phyloP scores from a whole-genome alignment of 2,113 vertebrate genomes.

The Mus spicilegus region DNA sequence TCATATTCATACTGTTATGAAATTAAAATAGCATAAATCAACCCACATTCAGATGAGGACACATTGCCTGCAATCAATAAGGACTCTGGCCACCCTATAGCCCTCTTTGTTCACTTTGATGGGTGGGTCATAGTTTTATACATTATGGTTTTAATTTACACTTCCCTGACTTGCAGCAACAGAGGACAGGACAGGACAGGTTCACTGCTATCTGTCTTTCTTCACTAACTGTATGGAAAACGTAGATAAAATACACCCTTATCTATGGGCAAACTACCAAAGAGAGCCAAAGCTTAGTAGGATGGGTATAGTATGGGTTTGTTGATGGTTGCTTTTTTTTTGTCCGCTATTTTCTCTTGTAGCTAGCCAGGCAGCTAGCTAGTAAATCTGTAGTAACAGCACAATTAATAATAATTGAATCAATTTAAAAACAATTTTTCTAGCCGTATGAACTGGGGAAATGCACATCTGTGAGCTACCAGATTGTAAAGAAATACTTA shows the following conservation, averaged over 20 bases:
- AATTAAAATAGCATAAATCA: background rate
- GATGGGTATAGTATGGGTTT: background rate
- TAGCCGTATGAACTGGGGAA: background rate
- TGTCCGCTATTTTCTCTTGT: background rate
- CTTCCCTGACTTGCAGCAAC: background rate
- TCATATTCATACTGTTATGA: background rate
- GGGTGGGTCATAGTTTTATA: background rate
- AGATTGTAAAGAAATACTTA: background rate
- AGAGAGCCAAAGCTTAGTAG: background rate
- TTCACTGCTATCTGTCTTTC: background rate
- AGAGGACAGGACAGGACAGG: background rate
- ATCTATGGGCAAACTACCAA: background rate
- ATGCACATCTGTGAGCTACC: background rate
- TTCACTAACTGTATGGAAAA: background rate
- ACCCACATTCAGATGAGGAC: background rate
- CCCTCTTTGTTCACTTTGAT: background rate
- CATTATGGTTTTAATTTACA: background rate
- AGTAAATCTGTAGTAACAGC: background rate
- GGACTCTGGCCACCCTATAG: background rate
- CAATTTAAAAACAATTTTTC: background rate
- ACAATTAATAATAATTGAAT: background rate
- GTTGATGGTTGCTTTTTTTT: background rate
- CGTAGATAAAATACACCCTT: background rate
- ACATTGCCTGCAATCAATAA: background rate
- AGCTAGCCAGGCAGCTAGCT: background rate